phyloP scores from a whole-genome alignment of 2,113 vertebrate species.

The Cheirogaleus medius region DNA sequence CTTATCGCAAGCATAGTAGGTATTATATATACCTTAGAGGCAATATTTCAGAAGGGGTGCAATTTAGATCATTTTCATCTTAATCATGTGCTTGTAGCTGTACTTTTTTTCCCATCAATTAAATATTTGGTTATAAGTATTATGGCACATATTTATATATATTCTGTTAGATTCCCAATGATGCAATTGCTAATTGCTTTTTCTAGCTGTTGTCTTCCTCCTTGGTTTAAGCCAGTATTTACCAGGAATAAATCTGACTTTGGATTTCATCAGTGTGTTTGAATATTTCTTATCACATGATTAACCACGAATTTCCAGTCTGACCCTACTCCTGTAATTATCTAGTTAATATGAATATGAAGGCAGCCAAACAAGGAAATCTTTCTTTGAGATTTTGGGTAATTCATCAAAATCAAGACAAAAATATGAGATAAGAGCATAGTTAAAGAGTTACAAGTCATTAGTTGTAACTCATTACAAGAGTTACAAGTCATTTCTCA shows the following conservation, averaged over 20 bases:
- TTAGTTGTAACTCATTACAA: background rate
- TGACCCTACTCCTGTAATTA: background rate
- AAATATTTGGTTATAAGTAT: background rate
- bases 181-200: background rate
- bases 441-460: background rate
- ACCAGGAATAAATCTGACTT: background rate
- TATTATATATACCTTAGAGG: background rate
- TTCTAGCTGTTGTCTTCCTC: background rate
- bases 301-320: background rate
- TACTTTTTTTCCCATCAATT: background rate
- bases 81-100: background rate
- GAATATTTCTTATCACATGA: background rate
- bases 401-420: conserved; percentile 18
- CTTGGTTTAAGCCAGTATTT: background rate
- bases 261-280: background rate
- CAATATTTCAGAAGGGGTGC: background rate
- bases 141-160: background rate
- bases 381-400: background rate
- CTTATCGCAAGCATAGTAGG: background rate
- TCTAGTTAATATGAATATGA: background rate
- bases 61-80: background rate
- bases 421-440: background rate
- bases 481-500: background rate
- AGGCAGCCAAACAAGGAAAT: background rate
- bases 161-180: background rate